A percentile compares a stretch with the other conserved stretches of the same genome.
Conservation (phyloP, 2,888 invertebrate species). For the Meloe dianella region DNA sequence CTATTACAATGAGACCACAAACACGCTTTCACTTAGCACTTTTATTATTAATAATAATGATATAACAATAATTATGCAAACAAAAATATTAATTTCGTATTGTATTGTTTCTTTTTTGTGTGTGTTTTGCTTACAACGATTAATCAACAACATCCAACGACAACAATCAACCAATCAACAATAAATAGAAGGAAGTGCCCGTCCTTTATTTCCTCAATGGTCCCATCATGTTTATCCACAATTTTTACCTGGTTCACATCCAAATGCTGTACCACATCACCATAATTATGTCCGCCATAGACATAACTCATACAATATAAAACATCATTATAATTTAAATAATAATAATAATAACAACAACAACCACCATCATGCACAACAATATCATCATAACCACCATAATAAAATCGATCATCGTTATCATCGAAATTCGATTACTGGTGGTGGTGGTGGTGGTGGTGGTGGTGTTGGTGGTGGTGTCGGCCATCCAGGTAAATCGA, state of each 20-base stretch:
- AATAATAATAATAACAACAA: constrained; percentile 57
- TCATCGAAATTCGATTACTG: constrained; percentile 67
- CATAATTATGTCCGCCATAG: constrained; percentile 56
- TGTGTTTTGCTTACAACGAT: constrained; percentile 16
- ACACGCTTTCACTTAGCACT: constrained; percentile 35
- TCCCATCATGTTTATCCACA: constrained; percentile 94
- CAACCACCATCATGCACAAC: constrained; percentile 63
- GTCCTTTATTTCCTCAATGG: constrained; percentile 93
- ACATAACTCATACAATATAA: constrained; percentile 63
- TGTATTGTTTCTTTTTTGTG: constrained; percentile 26
- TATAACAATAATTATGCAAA: constrained; percentile 2
- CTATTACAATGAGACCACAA: constrained; percentile 8
- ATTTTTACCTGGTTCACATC: constrained; percentile 90
- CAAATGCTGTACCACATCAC: constrained; percentile 68
- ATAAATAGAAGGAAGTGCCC: constrained; percentile 65
- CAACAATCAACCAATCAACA: not conserved
- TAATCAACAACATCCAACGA: constrained; percentile 7
- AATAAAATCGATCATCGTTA: constrained; percentile 62
- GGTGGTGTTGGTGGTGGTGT: too few species aligned
- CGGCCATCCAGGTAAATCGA: constrained; percentile 11
- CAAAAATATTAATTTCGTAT: constrained; percentile 24
- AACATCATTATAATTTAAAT: constrained; percentile 66
- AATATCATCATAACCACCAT: constrained; percentile 61
- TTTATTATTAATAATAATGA: constrained; percentile 13
- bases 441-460: constrained; percentile 49